Evolutionary conservation across 2,113 vertebrate genomes (phyloP).

Genomic region (Paramormyrops kingsleyae): DNA sequence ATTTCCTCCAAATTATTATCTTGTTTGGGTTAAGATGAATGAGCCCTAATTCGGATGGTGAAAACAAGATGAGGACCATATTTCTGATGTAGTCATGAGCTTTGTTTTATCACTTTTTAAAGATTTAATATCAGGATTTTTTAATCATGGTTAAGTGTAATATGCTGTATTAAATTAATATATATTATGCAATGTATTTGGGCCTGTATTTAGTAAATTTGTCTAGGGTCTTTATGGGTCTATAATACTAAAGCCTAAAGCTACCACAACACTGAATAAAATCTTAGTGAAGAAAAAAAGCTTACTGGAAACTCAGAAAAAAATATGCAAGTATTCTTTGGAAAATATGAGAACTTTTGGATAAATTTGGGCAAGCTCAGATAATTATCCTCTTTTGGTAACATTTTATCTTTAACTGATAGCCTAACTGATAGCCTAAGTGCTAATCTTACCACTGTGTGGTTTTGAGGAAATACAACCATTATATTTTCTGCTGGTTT

Average conservation of each 20-base stretch:
- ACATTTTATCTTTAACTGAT: background rate
- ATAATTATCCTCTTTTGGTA: background rate
- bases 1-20: slow-evolving; percentile 2
- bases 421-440: background rate
- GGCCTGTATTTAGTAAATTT: background rate
- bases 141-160: background rate
- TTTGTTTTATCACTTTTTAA: background rate
- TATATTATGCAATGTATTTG: background rate
- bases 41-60: background rate
- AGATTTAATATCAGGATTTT: background rate
- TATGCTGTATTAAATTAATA: background rate
- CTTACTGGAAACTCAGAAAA: background rate
- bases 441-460: background rate
- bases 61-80: background rate
- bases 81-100: background rate
- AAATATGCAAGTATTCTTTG: background rate
- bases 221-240: background rate
- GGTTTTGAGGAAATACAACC: background rate
- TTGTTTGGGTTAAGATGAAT: background rate
- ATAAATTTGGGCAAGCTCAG: background rate
- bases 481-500: background rate
- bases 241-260: background rate
- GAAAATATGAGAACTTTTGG: background rate
- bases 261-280: background rate
- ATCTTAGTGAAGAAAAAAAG: background rate